Conservation (phyloP, 2,888 invertebrate species). For the Megalurothrips usitatus region DNA sequence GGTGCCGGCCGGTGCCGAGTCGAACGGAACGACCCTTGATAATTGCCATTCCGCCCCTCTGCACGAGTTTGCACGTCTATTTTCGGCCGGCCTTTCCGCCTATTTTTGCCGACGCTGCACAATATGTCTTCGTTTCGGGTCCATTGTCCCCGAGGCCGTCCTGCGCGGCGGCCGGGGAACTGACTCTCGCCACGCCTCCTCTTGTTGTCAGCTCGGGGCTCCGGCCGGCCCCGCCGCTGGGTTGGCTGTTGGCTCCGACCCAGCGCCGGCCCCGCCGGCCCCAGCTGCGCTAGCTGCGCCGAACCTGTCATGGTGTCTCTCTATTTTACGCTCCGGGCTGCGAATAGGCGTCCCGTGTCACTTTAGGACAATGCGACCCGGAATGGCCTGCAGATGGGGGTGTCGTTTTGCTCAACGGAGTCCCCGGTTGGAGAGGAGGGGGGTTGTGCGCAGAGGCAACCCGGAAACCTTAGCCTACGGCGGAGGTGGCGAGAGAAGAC, state of each 20-base stretch:
- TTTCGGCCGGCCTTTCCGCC: not conserved
- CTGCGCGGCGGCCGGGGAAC: not conserved
- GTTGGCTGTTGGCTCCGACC: not conserved
- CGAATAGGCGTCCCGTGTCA: not conserved
- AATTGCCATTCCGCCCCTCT: not conserved
- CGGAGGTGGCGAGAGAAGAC: not conserved
- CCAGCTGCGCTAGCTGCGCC: not conserved
- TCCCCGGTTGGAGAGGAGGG: too few relatives aligned
- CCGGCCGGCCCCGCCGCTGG: not conserved
- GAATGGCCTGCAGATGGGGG: too few relatives aligned
- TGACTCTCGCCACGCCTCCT: constrained; percentile 1
- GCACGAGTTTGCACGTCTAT: not conserved
- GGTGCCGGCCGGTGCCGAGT: not conserved
- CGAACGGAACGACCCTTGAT: not conserved
- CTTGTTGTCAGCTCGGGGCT: not conserved
- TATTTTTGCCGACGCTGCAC: not conserved
- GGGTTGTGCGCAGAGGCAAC: too few relatives aligned
- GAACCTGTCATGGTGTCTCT: constrained; percentile 6
- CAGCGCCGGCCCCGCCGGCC: not conserved
- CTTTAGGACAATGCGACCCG: not conserved
- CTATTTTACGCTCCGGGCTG: not conserved
- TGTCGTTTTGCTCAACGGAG: too few relatives aligned
- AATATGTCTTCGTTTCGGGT: constrained; percentile 16
- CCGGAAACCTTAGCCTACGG: too few relatives aligned
- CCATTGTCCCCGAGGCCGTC: not conserved